Evolutionary conservation across 2,888 invertebrate species (phyloP), one percentile per base, ranked within the genome.

Genomic region (Eupithecia inturbata): DNA sequence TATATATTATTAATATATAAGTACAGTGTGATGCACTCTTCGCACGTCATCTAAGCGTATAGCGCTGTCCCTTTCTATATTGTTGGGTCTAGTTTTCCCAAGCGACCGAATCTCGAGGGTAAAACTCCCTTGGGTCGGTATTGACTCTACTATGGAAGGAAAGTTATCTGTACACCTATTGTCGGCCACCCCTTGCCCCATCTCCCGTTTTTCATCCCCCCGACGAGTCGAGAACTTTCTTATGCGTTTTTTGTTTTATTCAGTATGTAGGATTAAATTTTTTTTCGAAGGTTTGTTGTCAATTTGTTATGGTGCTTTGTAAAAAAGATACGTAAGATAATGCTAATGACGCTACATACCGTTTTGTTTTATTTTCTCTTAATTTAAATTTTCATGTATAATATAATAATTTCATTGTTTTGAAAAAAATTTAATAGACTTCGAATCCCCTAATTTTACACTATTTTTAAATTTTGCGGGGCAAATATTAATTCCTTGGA

Each of bases 41-140:
- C 87, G 78, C 87, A 81, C 92, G 78, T 81, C 74, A 78, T 78
- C 67, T 77, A 79, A 79, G 77, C 84, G 83, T 83, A 87, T 93
- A 88, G 82, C 84, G 84, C 88, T 82, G 88, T 94, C 94, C 91
- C 89, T 90, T 92, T 94, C 92, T 91, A 94, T 94, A 94, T 94
- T 94, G 94, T 94, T 93, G 94, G 94, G 92, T 93, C 91, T 94
- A 94, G 94, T 94, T 94, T 93, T 94, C 94, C 94, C 94, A 92
- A 93, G 94, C 93, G 94, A 90, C 92, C 90, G 92, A 87, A 87
- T 92, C 94, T 88, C 94, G 93, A 94, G 94, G 94, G 94, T 92
- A 92, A 92, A 92, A 89, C 93, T 94, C 94, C 94, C 94, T 90
- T 88, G 94, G 93, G 94, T 91, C 91, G 93, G 92, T 94, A 94